Conservation (phyloP, 2,888 invertebrate species). For the Selenia dentaria region DNA sequence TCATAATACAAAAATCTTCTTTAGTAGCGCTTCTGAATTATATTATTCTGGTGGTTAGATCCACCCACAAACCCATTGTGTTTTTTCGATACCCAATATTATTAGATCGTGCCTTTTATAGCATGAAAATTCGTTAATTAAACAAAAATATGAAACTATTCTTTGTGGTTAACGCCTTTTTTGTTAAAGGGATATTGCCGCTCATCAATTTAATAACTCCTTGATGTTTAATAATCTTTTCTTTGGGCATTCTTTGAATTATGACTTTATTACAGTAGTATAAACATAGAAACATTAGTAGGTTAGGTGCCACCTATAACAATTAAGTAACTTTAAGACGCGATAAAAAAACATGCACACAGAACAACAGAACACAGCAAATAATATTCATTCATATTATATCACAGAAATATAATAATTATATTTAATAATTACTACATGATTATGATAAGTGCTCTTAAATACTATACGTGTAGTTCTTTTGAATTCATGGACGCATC, state of each 20-base stretch:
- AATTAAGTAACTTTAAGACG: no score
- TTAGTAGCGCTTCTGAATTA: constrained; percentile 53
- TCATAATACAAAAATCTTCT: constrained; percentile 26
- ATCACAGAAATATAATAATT: no score
- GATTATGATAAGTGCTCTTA: no score
- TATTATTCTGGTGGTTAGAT: constrained; percentile 42
- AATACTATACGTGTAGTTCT: no score
- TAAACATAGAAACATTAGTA: constrained; percentile 31
- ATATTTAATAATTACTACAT: no score
- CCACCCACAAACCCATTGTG: constrained; percentile 37
- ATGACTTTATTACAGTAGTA: constrained; percentile 32
- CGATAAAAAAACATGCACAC: no score
- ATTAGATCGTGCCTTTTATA: constrained; percentile 65
- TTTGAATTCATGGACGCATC: no score
- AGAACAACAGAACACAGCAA: no score
- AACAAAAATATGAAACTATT: constrained; percentile 70
- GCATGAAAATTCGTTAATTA: constrained; percentile 78
- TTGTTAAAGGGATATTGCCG: constrained; percentile 66
- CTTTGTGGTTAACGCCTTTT: constrained; percentile 70
- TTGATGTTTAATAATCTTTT: constrained; percentile 62
- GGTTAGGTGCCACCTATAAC: constrained; percentile 22
- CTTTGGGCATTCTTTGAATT: constrained; percentile 33
- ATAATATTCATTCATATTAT: no score
- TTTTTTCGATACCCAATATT: constrained; percentile 45
- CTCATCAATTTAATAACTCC: constrained; percentile 76